phyloP scores from a whole-genome alignment of 2,797 vertebrate species.

The Moxostoma hubbsi region DNA sequence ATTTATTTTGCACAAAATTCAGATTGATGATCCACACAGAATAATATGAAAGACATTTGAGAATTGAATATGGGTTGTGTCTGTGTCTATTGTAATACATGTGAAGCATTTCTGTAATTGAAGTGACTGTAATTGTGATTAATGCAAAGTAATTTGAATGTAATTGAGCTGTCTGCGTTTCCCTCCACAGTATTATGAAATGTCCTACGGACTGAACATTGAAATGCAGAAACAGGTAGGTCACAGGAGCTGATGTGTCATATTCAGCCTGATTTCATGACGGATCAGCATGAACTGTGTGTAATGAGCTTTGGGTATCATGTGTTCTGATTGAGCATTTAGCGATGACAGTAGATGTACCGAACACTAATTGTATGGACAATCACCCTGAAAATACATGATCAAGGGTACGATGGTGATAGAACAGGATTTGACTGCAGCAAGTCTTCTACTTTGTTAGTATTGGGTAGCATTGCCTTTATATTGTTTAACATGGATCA shows the following conservation, averaged over 20 bases:
- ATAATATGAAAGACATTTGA: no score
- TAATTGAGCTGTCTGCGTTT: conserved; percentile 54
- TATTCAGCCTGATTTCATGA: conserved; percentile 20
- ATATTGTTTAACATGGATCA: no score
- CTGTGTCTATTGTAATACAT: background rate
- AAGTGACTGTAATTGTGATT: background rate
- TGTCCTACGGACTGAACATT: conserved; percentile 90
- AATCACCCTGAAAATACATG: background rate
- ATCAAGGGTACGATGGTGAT: background rate
- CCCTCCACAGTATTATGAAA: conserved; percentile 85
- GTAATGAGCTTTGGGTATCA: conserved; percentile 36
- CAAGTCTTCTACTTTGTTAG: no score
- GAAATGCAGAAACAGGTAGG: conserved; percentile 90
- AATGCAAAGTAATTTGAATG: background rate
- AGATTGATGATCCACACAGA: no score
- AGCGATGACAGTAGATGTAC: background rate
- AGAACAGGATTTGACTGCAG: background rate
- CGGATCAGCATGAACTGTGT: conserved; percentile 8
- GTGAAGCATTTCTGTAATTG: background rate
- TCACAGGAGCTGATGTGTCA: background rate
- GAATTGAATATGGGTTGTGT: no score
- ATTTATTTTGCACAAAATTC: no score
- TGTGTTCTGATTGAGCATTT: no score
- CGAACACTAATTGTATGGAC: background rate
- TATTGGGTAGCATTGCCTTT: no score